phyloP scores from a whole-genome alignment of 2,797 vertebrate species.

The Gallinago stenura region DNA sequence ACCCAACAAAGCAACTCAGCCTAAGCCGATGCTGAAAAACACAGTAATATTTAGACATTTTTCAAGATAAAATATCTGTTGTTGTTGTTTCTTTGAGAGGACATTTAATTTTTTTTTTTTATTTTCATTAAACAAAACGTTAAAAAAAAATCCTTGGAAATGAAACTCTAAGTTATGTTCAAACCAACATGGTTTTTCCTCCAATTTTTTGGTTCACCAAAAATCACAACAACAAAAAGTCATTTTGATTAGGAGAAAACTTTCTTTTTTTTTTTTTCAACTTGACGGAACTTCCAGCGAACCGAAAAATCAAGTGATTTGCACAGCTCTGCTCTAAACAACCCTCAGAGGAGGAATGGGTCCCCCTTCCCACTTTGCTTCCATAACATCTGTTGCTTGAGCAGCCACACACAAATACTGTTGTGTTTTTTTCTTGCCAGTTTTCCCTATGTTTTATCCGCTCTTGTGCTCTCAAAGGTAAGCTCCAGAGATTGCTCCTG shows the following conservation, averaged over 20 bases:
- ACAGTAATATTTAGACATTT: not conserved
- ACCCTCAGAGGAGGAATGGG: constrained; percentile 8
- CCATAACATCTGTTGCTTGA: constrained; percentile 47
- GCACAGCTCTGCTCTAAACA: constrained; percentile 41
- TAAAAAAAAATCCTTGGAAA: constrained; percentile 1
- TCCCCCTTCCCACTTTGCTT: constrained; percentile 21
- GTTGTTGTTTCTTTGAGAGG: not conserved
- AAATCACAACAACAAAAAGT: constrained; percentile 20
- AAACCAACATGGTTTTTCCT: not conserved
- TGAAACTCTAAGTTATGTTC: not conserved
- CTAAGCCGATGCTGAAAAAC: not conserved
- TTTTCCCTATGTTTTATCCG: not conserved
- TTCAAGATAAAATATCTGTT: not conserved
- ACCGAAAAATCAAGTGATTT: constrained; percentile 59
- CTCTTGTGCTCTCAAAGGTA: not conserved
- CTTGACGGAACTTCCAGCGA: constrained; percentile 44
- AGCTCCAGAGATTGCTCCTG: not conserved
- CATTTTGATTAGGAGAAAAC: constrained; percentile 14
- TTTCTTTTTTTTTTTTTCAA: not conserved
- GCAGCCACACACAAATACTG: not conserved
- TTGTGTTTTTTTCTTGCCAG: not conserved
- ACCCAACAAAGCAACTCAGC: not conserved
- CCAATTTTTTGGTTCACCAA: constrained; percentile 46
- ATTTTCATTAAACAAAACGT: not conserved
- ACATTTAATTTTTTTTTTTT: not conserved